phyloP scores from a whole-genome alignment of 1,140 invertebrate species.

The Lordiphosa mommai region DNA sequence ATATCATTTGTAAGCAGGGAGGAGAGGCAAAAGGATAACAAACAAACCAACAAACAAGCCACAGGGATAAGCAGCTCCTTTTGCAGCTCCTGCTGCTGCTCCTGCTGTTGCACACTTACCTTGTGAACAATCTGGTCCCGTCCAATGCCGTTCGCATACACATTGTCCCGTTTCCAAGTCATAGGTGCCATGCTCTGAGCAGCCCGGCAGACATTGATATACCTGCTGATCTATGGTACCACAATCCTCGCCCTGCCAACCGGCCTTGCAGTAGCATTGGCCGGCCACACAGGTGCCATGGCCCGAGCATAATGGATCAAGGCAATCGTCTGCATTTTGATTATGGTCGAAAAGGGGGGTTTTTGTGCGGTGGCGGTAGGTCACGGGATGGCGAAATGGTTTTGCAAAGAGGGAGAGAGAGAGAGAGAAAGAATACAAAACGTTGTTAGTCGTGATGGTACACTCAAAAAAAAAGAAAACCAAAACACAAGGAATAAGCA shows the following conservation, averaged over 20 bases:
- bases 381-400: constrained; percentile 7
- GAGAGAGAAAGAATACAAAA: constrained; percentile 38
- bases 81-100: too few relatives aligned
- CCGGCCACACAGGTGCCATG: constrained; percentile 96
- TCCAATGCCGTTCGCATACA: constrained; percentile 93
- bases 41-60: not conserved
- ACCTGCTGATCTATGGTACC: constrained; percentile 92
- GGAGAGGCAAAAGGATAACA: not conserved
- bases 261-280: constrained; percentile 95
- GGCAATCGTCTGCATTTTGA: constrained; percentile 84
- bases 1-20: too few relatives aligned
- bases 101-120: constrained; percentile 81
- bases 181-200: constrained; percentile 93
- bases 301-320: constrained; percentile 92
- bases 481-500: constrained; percentile 3
- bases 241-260: constrained; percentile 96
- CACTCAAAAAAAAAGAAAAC: constrained; percentile 15
- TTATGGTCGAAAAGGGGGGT: not conserved
- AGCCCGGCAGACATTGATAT: constrained; percentile 92
- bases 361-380: constrained; percentile 3
- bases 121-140: constrained; percentile 93
- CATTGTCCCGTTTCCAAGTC: constrained; percentile 92
- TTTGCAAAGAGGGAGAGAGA: not conserved
- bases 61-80: not conserved
- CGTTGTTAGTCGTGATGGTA: constrained; percentile 44